Conservation (phyloP, 2,888 invertebrate genomes). For the Pandemis corylana region DNA sequence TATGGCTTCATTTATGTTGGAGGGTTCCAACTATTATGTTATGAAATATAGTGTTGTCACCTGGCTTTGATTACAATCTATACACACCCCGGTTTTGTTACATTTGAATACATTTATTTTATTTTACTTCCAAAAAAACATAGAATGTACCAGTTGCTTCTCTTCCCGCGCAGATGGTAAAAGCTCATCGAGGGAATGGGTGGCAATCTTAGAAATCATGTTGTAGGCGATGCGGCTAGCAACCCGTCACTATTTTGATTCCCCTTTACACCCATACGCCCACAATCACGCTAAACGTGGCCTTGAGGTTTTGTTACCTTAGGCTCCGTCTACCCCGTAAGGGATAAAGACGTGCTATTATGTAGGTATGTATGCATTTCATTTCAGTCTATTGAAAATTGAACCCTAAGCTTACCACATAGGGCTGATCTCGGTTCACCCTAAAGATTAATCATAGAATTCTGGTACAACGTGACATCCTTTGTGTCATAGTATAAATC, state of each 20-base stretch:
- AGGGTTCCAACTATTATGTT: slow-evolving; percentile 22
- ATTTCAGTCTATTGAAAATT: not conserved
- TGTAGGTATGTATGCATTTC: not conserved
- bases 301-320: too few species aligned
- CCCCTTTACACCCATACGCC: too few species aligned
- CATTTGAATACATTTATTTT: not conserved
- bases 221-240: too few species aligned
- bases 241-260: too few species aligned
- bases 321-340: too few species aligned
- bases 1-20: slow-evolving; percentile 35
- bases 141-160: too few species aligned
- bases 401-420: not conserved
- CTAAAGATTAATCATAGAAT: not conserved
- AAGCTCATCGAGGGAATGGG: too few species aligned
- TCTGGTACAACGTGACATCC: not conserved
- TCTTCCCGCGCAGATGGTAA: too few species aligned
- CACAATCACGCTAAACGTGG: too few species aligned
- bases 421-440: not conserved
- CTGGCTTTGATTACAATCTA: slow-evolving; percentile 34
- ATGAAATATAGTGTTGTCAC: slow-evolving; percentile 38
- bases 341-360: too few species aligned
- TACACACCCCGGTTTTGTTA: slow-evolving; percentile 16
- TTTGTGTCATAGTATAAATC: not conserved
- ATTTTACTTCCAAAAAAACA: too few species aligned
- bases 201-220: too few species aligned